phyloP scores from a whole-genome alignment of 2,888 invertebrate genomes.

The Leptopilina syphax region DNA sequence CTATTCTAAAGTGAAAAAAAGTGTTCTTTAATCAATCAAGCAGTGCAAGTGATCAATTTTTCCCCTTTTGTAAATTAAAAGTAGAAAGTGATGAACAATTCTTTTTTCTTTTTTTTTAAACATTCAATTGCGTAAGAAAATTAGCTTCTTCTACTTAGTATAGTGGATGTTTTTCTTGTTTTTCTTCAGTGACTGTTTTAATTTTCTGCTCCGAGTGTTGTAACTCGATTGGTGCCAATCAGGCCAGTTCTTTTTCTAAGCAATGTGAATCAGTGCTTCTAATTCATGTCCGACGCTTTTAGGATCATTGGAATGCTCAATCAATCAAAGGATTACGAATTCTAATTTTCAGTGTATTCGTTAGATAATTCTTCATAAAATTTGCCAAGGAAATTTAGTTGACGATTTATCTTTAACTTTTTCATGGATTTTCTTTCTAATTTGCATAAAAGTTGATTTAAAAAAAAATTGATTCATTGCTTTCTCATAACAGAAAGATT shows the following conservation, averaged over 20 bases:
- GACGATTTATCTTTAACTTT: no score
- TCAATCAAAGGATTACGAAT: slow-evolving; percentile 14
- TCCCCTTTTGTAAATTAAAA: no score
- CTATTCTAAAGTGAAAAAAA: neutral
- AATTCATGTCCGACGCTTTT: neutral
- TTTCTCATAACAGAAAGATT: no score
- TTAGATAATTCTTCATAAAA: no score
- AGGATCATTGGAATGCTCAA: slow-evolving; percentile 3
- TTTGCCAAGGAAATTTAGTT: no score
- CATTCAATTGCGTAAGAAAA: neutral
- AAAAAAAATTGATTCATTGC: no score
- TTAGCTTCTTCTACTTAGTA: neutral
- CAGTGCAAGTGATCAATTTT: neutral
- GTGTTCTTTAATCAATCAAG: no score
- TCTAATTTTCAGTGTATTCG: neutral
- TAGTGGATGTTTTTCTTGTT: neutral
- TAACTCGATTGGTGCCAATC: slow-evolving; percentile 31
- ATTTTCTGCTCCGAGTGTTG: slow-evolving; percentile 17
- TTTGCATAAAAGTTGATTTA: no score
- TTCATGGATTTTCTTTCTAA: no score
- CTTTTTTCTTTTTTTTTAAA: neutral
- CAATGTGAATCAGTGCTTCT: slow-evolving; percentile 27
- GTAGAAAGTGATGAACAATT: no score
- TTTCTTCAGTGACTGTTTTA: slow-evolving; percentile 13
- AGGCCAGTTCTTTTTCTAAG: slow-evolving; percentile 34